Evolutionary conservation across 2,888 invertebrate genomes (phyloP).

Genomic region (Brachyptera risi): DNA sequence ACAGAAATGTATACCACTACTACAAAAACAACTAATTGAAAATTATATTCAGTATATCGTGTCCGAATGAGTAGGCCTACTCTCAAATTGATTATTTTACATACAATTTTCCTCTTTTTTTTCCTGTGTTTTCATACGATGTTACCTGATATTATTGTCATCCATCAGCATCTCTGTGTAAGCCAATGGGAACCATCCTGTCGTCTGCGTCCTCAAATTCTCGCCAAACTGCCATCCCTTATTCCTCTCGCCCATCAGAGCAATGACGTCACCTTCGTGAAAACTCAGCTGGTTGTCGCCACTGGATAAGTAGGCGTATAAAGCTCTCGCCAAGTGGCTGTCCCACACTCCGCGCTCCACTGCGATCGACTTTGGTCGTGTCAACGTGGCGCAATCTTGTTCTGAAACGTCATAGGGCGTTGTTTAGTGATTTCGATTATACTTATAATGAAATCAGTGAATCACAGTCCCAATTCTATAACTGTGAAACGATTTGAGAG

Average conservation of each 20-base stretch:
- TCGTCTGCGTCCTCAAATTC: slow-evolving; percentile 83
- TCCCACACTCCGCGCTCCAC: slow-evolving; percentile 54
- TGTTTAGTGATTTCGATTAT: no score
- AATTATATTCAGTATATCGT: no score
- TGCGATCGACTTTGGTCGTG: slow-evolving; percentile 43
- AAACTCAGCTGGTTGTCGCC: slow-evolving; percentile 91
- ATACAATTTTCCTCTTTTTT: no score
- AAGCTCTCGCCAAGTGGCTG: slow-evolving; percentile 73
- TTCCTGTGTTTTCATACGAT: no score
- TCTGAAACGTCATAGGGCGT: neutral
- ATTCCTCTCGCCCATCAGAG: slow-evolving; percentile 82
- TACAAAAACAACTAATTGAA: no score
- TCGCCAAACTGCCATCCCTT: slow-evolving; percentile 98
- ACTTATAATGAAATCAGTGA: no score
- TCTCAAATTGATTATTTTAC: no score
- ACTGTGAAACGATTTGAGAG: no score
- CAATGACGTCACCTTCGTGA: slow-evolving; percentile 84
- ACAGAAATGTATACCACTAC: no score
- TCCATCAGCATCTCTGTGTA: slow-evolving; percentile 80
- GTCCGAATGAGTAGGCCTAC: no score
- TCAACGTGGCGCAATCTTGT: slow-evolving; percentile 29
- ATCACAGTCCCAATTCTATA: no score
- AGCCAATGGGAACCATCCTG: slow-evolving; percentile 95
- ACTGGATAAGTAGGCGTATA: slow-evolving; percentile 84
- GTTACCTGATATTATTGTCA: no score